Evolutionary conservation across 1,140 invertebrate species (phyloP).

Genomic region (Megathymus violae): DNA sequence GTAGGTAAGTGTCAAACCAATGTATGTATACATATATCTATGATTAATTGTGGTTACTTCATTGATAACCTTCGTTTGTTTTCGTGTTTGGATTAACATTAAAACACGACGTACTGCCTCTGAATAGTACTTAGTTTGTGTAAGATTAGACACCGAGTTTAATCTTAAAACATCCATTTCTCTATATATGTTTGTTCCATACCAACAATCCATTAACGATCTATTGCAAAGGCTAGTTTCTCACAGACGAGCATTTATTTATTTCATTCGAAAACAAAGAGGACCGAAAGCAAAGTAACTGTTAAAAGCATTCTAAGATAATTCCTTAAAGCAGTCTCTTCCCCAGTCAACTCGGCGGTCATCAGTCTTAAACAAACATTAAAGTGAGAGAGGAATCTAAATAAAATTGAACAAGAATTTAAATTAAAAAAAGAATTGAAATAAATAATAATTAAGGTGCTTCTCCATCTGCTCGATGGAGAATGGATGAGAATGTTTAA

Average conservation of each 20-base stretch:
- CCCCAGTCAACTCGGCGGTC: not conserved
- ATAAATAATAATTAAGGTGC: not conserved
- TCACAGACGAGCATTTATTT: not conserved
- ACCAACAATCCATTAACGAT: not conserved
- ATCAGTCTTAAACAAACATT: slow-evolving; percentile 2
- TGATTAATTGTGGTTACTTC: no score
- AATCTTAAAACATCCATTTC: no score
- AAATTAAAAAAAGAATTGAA: not conserved
- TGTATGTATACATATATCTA: no score
- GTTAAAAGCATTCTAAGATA: slow-evolving; percentile 6
- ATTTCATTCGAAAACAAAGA: not conserved
- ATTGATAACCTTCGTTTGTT: no score
- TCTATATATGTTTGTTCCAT: no score
- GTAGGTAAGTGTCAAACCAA: no score
- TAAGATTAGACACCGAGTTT: no score
- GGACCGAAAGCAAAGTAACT: not conserved
- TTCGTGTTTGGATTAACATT: no score
- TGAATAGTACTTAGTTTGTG: no score
- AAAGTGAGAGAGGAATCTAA: not conserved
- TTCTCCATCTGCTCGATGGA: not conserved
- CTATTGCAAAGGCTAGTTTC: not conserved
- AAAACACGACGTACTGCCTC: no score
- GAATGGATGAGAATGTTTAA: no score
- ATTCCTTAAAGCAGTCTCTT: slow-evolving; percentile 3
- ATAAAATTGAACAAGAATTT: no score